phyloP scores from a whole-genome alignment of 2,797 vertebrate genomes.

The Phaenicophaeus curvirostris region DNA sequence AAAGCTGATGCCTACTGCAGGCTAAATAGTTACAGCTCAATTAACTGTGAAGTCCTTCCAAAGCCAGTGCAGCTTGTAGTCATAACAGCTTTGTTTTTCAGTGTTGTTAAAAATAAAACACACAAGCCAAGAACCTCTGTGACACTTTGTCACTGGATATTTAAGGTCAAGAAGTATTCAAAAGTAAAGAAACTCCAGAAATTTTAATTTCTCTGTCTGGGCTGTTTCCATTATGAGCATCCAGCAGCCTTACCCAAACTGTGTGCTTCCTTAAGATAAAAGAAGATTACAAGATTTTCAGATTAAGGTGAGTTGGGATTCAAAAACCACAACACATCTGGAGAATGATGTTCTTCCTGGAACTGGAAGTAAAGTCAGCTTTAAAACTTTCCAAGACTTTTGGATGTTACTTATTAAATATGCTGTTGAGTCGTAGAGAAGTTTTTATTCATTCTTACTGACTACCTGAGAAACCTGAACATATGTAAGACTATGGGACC shows the following conservation, averaged over 20 bases:
- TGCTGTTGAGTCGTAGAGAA: not conserved
- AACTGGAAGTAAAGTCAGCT: not conserved
- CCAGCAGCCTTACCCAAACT: not conserved
- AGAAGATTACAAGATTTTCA: not conserved
- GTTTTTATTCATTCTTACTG: not conserved
- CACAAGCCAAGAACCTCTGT: not conserved
- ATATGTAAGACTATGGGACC: too few species aligned
- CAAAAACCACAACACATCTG: not conserved
- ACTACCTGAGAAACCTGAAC: too few species aligned
- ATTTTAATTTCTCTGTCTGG: not conserved
- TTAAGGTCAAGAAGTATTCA: conserved; percentile 31
- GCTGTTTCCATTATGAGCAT: not conserved
- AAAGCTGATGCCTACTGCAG: conserved; percentile 13
- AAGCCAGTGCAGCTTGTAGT: not conserved
- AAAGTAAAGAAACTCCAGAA: not conserved
- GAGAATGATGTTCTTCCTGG: not conserved
- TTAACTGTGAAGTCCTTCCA: conserved; percentile 15
- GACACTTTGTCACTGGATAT: not conserved
- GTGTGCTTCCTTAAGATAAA: not conserved
- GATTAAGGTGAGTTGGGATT: not conserved
- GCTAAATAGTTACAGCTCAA: conserved; percentile 24
- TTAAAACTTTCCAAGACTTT: not conserved
- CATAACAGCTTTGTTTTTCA: not conserved
- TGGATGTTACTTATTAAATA: not conserved
- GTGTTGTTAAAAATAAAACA: conserved; percentile 42